phyloP scores from a whole-genome alignment of 2,113 vertebrate species.

The Toxotes chatareus region DNA sequence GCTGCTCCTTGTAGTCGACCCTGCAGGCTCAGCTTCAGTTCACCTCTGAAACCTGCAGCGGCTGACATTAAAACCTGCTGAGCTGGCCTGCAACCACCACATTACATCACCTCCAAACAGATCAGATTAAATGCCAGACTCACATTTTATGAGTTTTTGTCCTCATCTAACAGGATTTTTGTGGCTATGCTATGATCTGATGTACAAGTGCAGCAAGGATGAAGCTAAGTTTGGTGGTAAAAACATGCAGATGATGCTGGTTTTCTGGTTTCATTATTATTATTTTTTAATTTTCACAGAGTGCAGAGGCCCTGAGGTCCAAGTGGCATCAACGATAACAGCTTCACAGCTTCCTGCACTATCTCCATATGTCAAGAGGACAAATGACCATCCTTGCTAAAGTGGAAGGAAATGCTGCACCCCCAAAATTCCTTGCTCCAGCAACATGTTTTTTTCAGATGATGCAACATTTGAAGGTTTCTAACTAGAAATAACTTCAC shows the following conservation, averaged over 20 bases:
- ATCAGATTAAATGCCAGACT: not conserved
- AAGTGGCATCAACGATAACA: not conserved
- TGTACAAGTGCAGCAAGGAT: no score
- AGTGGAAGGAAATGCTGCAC: not conserved
- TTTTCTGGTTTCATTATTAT: not conserved
- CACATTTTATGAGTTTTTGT: not conserved
- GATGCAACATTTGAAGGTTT: not conserved
- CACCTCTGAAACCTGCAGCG: conserved; percentile 15
- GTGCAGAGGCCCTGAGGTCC: not conserved
- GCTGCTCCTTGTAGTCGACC: not conserved
- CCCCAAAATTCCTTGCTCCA: not conserved
- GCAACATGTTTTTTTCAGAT: not conserved
- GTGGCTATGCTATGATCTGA: not conserved
- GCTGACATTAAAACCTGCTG: conserved; percentile 29
- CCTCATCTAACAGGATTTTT: not conserved
- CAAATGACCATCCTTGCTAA: not conserved
- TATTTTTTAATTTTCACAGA: no score
- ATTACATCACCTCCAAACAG: not conserved
- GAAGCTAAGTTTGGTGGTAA: not conserved
- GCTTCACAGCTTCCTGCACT: not conserved
- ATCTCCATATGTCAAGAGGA: not conserved
- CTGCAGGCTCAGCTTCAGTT: not conserved
- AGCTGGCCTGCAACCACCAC: not conserved
- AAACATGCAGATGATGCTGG: not conserved
- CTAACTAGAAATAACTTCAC: not conserved